Evolutionary conservation across 2,888 invertebrate species (phyloP).

Genomic region (Drosophila mulleri): DNA sequence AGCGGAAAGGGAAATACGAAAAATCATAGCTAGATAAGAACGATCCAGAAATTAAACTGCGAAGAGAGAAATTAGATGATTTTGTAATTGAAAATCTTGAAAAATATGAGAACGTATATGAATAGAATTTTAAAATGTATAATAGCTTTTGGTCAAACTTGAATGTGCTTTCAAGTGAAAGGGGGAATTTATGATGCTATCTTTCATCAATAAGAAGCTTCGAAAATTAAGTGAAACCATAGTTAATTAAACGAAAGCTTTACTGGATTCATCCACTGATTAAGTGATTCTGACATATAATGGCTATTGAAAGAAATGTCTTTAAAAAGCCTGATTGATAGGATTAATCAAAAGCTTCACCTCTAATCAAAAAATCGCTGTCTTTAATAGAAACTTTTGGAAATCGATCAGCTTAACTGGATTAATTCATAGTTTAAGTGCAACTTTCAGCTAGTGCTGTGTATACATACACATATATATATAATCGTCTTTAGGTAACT

Average conservation of each 20-base stretch:
- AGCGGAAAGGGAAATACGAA: neutral
- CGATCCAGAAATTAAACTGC: neutral
- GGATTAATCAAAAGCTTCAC: neutral
- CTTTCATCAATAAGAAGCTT: too few species aligned
- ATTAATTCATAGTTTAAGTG: constrained; percentile 8
- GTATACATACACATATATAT: constrained; percentile 1
- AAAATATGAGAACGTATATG: too few species aligned
- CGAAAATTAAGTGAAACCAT: neutral
- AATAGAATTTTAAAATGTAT: neutral
- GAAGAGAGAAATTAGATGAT: too few species aligned
- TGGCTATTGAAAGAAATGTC: too few species aligned
- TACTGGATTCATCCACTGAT: neutral
- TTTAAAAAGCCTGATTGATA: neutral
- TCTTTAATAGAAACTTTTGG: neutral
- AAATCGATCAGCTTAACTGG: neutral
- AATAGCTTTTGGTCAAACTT: neutral
- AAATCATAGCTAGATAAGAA: neutral
- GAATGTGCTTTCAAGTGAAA: neutral
- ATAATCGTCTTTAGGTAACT: constrained; percentile 22
- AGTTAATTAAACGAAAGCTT: neutral
- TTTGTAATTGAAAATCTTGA: neutral
- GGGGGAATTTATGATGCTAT: too few species aligned
- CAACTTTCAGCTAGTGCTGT: constrained; percentile 25
- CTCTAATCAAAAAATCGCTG: neutral
- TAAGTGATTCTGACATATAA: neutral